Conservation (phyloP, 2,888 invertebrate genomes). For the Sphecodes monilicornis region DNA sequence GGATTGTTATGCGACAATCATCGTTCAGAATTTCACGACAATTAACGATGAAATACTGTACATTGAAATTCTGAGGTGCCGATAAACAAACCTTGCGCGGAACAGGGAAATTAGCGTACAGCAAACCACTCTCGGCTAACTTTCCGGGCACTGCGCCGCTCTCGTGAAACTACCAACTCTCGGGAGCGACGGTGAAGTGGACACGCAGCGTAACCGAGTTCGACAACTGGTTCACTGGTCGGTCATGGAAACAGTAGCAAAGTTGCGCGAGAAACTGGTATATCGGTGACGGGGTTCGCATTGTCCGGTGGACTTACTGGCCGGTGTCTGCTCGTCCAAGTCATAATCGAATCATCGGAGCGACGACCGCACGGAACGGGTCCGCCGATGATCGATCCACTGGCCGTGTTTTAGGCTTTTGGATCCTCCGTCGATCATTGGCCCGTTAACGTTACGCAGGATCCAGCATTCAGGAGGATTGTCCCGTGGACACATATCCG, state of each 20-base stretch:
- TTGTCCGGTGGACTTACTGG: background rate
- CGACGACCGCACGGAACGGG: conserved; percentile 9
- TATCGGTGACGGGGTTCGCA: background rate
- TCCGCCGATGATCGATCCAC: conserved; percentile 45
- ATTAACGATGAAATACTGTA: too few relatives aligned
- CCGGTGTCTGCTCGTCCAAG: background rate
- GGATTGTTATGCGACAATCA: too few relatives aligned
- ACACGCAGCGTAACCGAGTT: background rate
- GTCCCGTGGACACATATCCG: conserved; percentile 45
- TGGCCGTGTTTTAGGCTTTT: conserved; percentile 50
- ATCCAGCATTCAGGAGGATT: conserved; percentile 55
- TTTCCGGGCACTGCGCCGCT: background rate
- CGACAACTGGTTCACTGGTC: background rate
- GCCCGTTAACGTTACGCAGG: conserved; percentile 50
- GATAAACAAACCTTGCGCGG: background rate
- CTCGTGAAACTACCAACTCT: background rate
- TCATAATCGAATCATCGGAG: conserved; percentile 4
- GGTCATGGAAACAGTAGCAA: background rate
- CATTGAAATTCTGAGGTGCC: background rate
- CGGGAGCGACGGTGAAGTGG: background rate
- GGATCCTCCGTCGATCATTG: conserved; percentile 30
- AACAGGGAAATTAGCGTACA: background rate
- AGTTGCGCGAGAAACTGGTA: background rate
- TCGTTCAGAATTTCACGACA: too few relatives aligned
- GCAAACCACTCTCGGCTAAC: background rate